phyloP scores from a whole-genome alignment of 2,888 invertebrate genomes.

The Zele albiditarsus region DNA sequence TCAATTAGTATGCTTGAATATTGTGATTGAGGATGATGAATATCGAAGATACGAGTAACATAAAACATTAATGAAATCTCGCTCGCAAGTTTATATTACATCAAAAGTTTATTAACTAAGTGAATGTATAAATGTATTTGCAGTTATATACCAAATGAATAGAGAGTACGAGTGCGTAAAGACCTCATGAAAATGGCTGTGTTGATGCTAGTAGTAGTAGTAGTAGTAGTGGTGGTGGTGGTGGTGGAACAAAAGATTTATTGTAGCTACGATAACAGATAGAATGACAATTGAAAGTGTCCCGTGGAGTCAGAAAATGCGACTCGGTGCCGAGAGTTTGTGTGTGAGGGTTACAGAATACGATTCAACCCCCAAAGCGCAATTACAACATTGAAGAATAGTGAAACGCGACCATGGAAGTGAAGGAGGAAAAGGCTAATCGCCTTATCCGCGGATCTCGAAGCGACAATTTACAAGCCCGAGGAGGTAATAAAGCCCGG shows the following conservation, averaged over 20 bases:
- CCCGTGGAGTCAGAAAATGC: constrained; percentile 3
- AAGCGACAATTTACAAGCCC: constrained; percentile 43
- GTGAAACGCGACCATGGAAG: neutral
- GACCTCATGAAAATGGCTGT: neutral
- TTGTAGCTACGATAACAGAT: constrained; percentile 23
- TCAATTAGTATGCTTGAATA: no score
- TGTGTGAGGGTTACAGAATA: constrained; percentile 23
- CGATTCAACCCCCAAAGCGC: neutral
- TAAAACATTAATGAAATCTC: neutral
- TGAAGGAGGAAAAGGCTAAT: constrained; percentile 46
- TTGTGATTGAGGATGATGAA: no score
- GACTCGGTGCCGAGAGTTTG: neutral
- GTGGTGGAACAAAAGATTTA: constrained; percentile 12
- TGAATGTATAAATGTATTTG: neutral
- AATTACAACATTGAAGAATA: constrained; percentile 28
- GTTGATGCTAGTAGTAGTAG: neutral
- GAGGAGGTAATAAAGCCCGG: constrained; percentile 40
- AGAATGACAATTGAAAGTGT: constrained; percentile 39
- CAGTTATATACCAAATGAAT: no score
- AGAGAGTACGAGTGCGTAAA: neutral
- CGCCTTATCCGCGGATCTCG: constrained; percentile 48
- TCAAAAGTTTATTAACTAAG: neutral
- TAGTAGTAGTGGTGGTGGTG: neutral
- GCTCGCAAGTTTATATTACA: neutral
- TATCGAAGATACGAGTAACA: no score